Conservation (phyloP, 2,113 vertebrate species). For the Thalassarche chlororhynchos region DNA sequence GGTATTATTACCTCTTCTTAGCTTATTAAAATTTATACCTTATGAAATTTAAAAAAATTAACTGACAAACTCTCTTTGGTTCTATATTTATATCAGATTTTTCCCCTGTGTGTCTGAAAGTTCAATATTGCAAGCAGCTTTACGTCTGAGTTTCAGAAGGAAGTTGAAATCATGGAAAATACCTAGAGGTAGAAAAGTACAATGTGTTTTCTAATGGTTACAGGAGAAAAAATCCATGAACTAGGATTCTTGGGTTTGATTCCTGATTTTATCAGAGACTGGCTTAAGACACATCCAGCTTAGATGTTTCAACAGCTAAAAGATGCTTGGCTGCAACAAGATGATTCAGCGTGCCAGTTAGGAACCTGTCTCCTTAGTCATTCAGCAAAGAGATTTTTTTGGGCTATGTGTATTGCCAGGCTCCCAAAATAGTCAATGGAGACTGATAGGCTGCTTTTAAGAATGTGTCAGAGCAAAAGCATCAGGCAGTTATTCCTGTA, state of each 20-base stretch:
- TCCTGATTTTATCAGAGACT: not conserved
- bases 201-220: not conserved
- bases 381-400: not conserved
- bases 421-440: not conserved
- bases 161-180: constrained; percentile 11
- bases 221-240: not conserved
- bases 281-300: not conserved
- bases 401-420: not conserved
- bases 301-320: not conserved
- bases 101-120: not conserved
- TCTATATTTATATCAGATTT: not conserved
- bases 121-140: not conserved
- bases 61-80: not conserved
- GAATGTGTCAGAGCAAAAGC: constrained; percentile 7
- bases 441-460: not conserved
- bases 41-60: not conserved
- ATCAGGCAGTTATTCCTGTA: not conserved
- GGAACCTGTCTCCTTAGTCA: not conserved
- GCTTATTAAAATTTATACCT: not conserved
- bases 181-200: constrained; percentile 5
- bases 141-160: not conserved
- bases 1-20: not conserved
- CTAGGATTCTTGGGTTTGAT: not conserved
- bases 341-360: not conserved
- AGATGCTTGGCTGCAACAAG: not conserved